Conservation (phyloP, 2,888 invertebrate genomes). For the Congeria kusceri region DNA sequence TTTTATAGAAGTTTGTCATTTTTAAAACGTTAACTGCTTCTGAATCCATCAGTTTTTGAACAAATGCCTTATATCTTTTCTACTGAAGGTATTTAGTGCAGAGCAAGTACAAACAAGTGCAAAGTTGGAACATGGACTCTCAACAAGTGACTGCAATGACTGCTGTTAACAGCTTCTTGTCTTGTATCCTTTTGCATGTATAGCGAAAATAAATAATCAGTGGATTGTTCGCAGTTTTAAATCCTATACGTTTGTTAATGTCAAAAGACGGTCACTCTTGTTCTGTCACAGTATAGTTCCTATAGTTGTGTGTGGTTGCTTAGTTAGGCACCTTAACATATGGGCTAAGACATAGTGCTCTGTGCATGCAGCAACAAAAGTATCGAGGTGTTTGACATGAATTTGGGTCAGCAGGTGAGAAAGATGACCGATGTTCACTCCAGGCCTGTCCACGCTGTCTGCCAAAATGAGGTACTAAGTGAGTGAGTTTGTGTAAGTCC, state of each 20-base stretch:
- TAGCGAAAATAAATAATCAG: not conserved
- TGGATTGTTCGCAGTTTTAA: too few species aligned
- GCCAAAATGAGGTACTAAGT: constrained; percentile 82
- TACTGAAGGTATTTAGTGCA: constrained; percentile 79
- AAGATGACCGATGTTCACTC: constrained; percentile 81
- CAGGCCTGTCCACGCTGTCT: constrained; percentile 79
- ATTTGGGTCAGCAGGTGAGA: constrained; percentile 77
- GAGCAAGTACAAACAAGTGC: constrained; percentile 82
- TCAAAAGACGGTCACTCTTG: too few species aligned
- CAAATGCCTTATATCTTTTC: not conserved
- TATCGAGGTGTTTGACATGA: constrained; percentile 83
- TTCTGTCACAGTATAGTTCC: too few species aligned
- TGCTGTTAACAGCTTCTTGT: constrained; percentile 83
- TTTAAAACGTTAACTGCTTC: not conserved
- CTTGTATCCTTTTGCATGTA: constrained; percentile 79
- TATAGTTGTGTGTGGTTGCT: too few species aligned
- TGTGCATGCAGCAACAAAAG: constrained; percentile 83
- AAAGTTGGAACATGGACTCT: constrained; percentile 71
- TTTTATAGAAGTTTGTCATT: not conserved
- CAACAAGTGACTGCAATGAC: constrained; percentile 81
- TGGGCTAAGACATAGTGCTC: constrained; percentile 81
- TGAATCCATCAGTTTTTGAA: too few species aligned
- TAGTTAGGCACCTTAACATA: constrained; percentile 32
- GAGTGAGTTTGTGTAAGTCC: too few species aligned
- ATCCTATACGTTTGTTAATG: too few species aligned